Percentiles rank a stretch among this genome's conserved stretches.
Evolutionary conservation across 2,113 vertebrate genomes (phyloP).

Genomic region (Gopherus flavomarginatus): DNA sequence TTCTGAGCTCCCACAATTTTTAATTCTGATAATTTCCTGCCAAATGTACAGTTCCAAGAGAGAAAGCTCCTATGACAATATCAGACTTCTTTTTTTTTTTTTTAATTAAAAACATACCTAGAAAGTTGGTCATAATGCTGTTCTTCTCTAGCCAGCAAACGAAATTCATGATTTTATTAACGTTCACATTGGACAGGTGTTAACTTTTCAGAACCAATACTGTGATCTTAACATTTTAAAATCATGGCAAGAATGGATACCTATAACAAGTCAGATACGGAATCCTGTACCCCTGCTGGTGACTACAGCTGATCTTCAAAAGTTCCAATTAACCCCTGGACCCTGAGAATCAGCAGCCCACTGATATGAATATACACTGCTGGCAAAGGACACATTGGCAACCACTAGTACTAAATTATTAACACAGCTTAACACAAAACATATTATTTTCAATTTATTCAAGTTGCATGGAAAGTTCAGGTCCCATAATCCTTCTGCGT

Average conservation of each 20-base stretch:
- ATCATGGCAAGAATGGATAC: background rate
- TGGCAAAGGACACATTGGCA: background rate
- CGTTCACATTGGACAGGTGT: background rate
- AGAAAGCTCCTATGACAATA: background rate
- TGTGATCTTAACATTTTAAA: background rate
- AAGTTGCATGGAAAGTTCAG: background rate
- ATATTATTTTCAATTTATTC: background rate
- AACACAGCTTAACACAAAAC: background rate
- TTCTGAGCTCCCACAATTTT: background rate
- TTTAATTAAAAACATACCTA: background rate
- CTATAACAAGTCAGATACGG: background rate
- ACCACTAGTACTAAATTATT: background rate
- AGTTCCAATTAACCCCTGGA: background rate
- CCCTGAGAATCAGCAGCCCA: background rate
- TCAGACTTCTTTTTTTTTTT: background rate
- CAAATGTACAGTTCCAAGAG: background rate
- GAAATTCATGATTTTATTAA: background rate
- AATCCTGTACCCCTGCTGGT: background rate
- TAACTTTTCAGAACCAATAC: background rate
- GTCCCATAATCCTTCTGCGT: background rate
- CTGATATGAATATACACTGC: background rate
- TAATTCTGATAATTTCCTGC: background rate
- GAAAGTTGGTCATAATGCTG: background rate
- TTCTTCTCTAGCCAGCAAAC: background rate
- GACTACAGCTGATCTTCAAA: background rate